Percentiles rank a stretch among this genome's conserved stretches.
phyloP scores from a whole-genome alignment of 2,113 vertebrate species.

The Diphyllodes magnificus region DNA sequence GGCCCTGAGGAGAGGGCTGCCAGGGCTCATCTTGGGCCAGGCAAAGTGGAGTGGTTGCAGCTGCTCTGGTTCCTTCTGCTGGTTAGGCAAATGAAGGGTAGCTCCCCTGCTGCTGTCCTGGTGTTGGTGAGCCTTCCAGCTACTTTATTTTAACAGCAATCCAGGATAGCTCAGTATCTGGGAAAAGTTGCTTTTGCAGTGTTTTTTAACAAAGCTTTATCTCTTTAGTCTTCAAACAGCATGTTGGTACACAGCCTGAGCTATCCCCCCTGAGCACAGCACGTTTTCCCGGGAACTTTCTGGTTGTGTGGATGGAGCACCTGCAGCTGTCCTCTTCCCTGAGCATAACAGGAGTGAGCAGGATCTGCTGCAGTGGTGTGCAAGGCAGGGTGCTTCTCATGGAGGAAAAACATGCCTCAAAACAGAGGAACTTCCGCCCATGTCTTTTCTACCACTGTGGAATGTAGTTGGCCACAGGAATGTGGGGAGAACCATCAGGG shows the following conservation, averaged over 20 bases:
- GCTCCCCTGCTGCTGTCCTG: background rate
- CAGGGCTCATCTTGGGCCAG: accelerated
- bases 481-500: background rate
- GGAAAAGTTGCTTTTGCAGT: background rate
- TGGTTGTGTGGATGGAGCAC: background rate
- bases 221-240: background rate
- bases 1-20: background rate
- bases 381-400: background rate
- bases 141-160: accelerated
- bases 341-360: accelerated
- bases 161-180: background rate
- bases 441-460: background rate
- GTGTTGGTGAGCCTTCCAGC: background rate
- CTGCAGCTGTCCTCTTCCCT: accelerated
- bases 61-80: background rate
- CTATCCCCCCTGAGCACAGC: accelerated
- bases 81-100: background rate
- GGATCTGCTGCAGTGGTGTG: background rate
- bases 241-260: background rate
- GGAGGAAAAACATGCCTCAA: background rate
- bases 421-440: background rate
- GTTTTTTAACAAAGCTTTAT: background rate
- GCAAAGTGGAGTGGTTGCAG: background rate
- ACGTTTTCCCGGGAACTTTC: accelerated
- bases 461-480: accelerated